These are phyloP conservation scores for Peromyscus attwateri DNA, from an alignment of 2,797 vertebrate species.

Conservation along the genomic window DNA sequence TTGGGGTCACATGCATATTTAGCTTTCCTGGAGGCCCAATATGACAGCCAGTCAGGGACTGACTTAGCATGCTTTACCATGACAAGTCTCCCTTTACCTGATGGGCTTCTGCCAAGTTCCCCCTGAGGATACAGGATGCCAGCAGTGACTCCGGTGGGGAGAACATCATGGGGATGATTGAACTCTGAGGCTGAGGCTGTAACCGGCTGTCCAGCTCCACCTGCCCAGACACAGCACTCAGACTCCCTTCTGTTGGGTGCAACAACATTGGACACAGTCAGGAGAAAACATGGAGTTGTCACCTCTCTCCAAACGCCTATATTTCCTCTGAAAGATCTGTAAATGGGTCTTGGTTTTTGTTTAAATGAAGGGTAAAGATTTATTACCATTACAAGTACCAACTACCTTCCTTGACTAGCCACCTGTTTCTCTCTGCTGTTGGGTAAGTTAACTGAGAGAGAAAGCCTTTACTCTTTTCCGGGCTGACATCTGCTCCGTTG, in stretches of 20 bases:
- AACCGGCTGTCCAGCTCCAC: conserved; percentile 79
- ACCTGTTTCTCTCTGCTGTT: conserved; percentile 12
- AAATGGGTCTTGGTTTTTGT: conserved; percentile 8
- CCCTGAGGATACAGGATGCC: conserved; percentile 94
- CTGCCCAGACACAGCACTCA: conserved; percentile 82
- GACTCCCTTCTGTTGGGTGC: conserved; percentile 90
- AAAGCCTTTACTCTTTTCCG: background rate
- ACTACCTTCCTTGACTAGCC: background rate
- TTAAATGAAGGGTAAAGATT: conserved; percentile 14
- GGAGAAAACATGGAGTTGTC: background rate
- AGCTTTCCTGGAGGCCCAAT: background rate
- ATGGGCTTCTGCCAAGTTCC: conserved; percentile 96
- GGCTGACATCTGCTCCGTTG: background rate
- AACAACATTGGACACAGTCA: background rate
- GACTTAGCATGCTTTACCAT: background rate
- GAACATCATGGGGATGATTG: conserved; percentile 96
- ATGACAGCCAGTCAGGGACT: no score
- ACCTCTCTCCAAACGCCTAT: background rate
- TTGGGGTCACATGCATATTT: background rate
- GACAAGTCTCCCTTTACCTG: conserved; percentile 89
- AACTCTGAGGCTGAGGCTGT: conserved; percentile 85
- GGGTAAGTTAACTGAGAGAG: background rate
- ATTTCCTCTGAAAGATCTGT: conserved; percentile 11
- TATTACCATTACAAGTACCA: background rate
- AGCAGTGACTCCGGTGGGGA: conserved; percentile 96